A percentile compares a stretch with the other conserved stretches of the same genome.
Conservation (phyloP, 2,797 vertebrate genomes). For the Urosaurus nigricauda region DNA sequence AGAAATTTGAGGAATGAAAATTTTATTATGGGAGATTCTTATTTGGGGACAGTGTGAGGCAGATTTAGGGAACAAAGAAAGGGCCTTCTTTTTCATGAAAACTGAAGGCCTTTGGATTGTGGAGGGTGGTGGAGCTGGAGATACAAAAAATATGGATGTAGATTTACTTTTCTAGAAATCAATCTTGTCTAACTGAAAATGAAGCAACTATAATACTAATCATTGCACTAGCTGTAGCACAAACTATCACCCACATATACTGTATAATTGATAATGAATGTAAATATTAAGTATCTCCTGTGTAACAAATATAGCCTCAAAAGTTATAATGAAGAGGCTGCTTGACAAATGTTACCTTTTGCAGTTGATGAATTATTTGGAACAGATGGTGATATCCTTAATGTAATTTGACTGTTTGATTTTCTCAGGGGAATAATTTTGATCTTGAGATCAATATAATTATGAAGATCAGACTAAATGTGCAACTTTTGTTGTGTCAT, state of each 20-base stretch:
- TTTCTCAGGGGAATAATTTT: constrained; percentile 35
- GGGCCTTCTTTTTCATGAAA: neutral
- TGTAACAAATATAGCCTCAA: neutral
- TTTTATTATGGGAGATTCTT: too few species aligned
- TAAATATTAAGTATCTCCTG: neutral
- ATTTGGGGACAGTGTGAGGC: too few species aligned
- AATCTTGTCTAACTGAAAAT: neutral
- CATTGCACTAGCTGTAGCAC: too few species aligned
- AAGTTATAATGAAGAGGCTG: constrained; percentile 12
- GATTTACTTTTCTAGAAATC: neutral
- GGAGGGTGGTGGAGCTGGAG: neutral
- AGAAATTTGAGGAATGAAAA: too few species aligned
- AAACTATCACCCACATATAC: neutral
- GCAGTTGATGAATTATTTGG: constrained; percentile 24
- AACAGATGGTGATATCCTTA: constrained; percentile 9
- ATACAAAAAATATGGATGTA: neutral
- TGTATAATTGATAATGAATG: neutral
- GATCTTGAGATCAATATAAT: constrained; percentile 24
- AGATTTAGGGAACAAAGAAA: neutral
- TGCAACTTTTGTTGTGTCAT: constrained; percentile 17
- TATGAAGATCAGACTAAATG: constrained; percentile 42
- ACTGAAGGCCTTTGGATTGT: neutral
- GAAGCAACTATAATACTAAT: constrained; percentile 4
- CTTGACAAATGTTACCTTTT: constrained; percentile 22
- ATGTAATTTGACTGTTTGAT: constrained; percentile 22